Percentiles rank a stretch among this genome's conserved stretches.
phyloP scores from a whole-genome alignment of 2,113 vertebrate genomes.

The Takifugu flavidus region DNA sequence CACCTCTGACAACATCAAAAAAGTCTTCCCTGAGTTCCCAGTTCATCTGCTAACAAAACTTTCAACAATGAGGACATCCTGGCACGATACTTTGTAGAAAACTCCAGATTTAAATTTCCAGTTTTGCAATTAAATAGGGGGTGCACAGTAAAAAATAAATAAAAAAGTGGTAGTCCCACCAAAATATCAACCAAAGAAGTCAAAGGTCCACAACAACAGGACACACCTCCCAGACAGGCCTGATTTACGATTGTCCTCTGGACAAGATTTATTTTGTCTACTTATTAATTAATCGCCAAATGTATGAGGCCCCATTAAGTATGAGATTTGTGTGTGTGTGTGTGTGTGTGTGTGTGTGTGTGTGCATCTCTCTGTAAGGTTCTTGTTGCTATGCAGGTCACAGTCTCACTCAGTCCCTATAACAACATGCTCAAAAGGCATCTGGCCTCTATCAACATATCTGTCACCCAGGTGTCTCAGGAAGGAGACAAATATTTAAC shows the following conservation, averaged over 20 bases:
- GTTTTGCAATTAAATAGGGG: no score
- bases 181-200: no score
- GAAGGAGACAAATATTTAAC: no score
- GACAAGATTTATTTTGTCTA: not conserved
- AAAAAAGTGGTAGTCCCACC: not conserved
- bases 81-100: no score
- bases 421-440: slow-evolving; percentile 48
- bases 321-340: slow-evolving; percentile 12
- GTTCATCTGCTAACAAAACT: no score
- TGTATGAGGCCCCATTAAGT: slow-evolving; percentile 17
- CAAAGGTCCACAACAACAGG: no score
- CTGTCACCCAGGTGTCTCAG: not conserved
- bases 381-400: slow-evolving; percentile 61
- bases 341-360: slow-evolving; percentile 2
- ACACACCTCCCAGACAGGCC: no score
- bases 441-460: slow-evolving; percentile 38
- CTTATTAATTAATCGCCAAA: not conserved
- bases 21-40: no score
- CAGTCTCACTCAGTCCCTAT: slow-evolving; percentile 59
- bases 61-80: no score
- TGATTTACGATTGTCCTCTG: not conserved
- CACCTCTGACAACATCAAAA: no score
- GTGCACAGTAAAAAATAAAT: not conserved
- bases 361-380: not conserved
- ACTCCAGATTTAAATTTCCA: no score